These are phyloP conservation scores for Lithobates sylvaticus DNA, from an alignment of 2,797 vertebrate species.

Conservation along the genomic window DNA sequence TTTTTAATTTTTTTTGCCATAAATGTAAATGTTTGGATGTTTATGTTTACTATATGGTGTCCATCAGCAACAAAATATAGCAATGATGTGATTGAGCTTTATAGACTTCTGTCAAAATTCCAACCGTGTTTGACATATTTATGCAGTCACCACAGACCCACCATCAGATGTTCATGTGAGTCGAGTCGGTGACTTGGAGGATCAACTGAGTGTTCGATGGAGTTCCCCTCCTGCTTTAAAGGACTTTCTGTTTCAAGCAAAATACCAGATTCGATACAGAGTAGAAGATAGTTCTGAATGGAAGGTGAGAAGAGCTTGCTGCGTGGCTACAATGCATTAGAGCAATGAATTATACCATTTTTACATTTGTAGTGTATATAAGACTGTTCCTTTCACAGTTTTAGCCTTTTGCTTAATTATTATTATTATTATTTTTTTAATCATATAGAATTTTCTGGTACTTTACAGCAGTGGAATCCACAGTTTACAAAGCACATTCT, in stretches of 20 bases:
- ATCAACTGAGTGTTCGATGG: constrained; percentile 94
- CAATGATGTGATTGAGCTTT: background rate
- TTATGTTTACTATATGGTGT: background rate
- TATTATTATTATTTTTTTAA: too few species aligned
- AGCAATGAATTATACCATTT: too few species aligned
- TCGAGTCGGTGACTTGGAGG: constrained; percentile 88
- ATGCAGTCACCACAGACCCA: constrained; percentile 91
- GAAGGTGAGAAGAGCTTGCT: constrained; percentile 80
- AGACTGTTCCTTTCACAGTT: too few species aligned
- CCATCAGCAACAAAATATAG: background rate
- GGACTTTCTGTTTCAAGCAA: constrained; percentile 89
- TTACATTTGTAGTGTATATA: too few species aligned
- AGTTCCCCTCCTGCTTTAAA: constrained; percentile 88
- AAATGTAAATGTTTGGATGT: background rate
- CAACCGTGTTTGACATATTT: background rate
- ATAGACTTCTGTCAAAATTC: background rate
- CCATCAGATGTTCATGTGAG: constrained; percentile 89
- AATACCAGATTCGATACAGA: constrained; percentile 95
- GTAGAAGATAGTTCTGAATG: constrained; percentile 92
- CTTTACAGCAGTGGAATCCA: too few species aligned
- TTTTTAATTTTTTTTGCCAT: background rate
- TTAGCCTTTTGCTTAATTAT: too few species aligned
- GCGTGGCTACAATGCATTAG: background rate
- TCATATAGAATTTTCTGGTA: too few species aligned
- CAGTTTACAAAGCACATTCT: too few species aligned